Percentiles rank a stretch among this genome's conserved stretches.
These are phyloP conservation scores for Drosophila multiciliata DNA, from an alignment of 2,888 invertebrate genomes.

Conservation along the genomic window DNA sequence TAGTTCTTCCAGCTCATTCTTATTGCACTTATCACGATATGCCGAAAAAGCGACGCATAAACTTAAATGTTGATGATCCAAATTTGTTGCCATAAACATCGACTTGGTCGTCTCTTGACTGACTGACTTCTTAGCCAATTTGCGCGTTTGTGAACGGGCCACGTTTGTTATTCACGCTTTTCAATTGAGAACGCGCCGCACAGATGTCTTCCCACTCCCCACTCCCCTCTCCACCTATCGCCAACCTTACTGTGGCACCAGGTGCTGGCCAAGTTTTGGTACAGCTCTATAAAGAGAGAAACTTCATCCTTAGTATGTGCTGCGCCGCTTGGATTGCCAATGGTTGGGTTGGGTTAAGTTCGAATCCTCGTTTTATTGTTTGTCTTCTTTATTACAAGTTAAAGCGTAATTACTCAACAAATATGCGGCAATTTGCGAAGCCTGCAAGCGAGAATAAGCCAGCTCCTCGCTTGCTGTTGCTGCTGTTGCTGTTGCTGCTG, in stretches of 20 bases:
- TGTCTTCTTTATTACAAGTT: slow-evolving; percentile 83
- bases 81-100: slow-evolving; percentile 28
- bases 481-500: background rate
- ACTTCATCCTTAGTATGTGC: slow-evolving; percentile 26
- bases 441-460: slow-evolving; percentile 35
- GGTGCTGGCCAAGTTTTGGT: slow-evolving; percentile 15
- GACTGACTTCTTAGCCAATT: slow-evolving; percentile 73
- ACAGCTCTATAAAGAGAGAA: background rate
- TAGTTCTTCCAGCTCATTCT: background rate
- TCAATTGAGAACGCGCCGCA: slow-evolving; percentile 77
- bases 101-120: slow-evolving; percentile 46
- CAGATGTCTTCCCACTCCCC: slow-evolving; percentile 48
- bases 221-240: too few species aligned
- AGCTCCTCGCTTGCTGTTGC: background rate
- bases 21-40: background rate
- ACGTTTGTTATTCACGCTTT: slow-evolving; percentile 80
- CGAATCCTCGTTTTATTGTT: slow-evolving; percentile 80
- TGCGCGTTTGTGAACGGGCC: slow-evolving; percentile 69
- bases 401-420: slow-evolving; percentile 81
- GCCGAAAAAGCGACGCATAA: slow-evolving; percentile 16
- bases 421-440: slow-evolving; percentile 79
- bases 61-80: slow-evolving; percentile 20
- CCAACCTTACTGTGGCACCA: background rate
- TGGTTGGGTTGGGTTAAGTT: slow-evolving; percentile 15
- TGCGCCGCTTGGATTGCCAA: background rate